These are phyloP conservation scores for Ormyrus thymus DNA, from an alignment of 2,888 invertebrate genomes.

Conservation along the genomic window DNA sequence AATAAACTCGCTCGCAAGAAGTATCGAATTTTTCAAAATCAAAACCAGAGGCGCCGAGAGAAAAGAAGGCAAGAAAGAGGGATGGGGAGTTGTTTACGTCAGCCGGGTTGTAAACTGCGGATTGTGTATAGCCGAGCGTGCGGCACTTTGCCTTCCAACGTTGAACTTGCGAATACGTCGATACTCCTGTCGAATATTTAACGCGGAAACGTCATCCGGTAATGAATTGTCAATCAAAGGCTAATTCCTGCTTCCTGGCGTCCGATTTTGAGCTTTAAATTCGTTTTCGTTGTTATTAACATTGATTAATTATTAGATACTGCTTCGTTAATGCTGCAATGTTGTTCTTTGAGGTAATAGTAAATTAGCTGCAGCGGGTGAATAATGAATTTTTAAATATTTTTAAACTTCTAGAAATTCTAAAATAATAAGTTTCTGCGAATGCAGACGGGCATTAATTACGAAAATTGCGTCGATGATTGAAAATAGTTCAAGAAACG, in stretches of 20 bases:
- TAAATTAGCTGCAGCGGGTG: no score
- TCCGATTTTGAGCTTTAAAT: neutral
- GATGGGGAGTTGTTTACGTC: slow-evolving; percentile 8
- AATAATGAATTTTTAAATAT: no score
- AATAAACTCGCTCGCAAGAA: neutral
- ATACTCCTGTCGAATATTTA: slow-evolving; percentile 3
- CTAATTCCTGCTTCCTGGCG: no score
- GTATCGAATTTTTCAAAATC: neutral
- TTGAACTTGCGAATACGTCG: neutral
- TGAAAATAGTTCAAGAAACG: no score
- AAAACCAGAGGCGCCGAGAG: neutral
- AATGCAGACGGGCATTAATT: no score
- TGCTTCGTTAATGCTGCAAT: neutral
- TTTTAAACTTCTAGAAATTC: no score
- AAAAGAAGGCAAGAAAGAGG: neutral
- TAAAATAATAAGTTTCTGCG: no score
- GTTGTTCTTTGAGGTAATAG: neutral
- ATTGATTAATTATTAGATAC: neutral
- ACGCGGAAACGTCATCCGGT: neutral
- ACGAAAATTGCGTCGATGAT: no score
- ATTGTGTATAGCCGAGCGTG: slow-evolving; percentile 13
- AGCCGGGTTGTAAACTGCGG: slow-evolving; percentile 20
- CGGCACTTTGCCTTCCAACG: slow-evolving; percentile 11
- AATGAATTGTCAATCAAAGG: no score
- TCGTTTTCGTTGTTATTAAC: neutral